Evolutionary conservation across 2,888 invertebrate species (phyloP), one percentile per base, ranked within the genome.

Genomic region (Tipula confusa): DNA sequence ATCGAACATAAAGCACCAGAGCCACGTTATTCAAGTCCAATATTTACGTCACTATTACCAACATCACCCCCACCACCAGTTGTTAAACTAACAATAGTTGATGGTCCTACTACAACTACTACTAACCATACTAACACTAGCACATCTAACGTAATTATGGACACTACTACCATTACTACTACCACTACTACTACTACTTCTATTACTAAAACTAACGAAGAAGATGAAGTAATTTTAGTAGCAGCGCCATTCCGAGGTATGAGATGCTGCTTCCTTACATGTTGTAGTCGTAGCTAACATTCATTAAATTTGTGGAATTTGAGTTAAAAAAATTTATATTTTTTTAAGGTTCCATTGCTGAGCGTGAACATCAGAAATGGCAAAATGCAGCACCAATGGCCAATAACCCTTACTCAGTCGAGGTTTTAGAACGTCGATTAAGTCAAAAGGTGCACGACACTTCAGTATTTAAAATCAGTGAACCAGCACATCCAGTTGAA

Each of bases 351-450:
- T 94, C 94, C 43, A 95, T 97, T 87, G 96, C 97, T 84, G 95
- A 95, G 89, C 92, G 96, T 85, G 97, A 97, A 89, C 95, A 96
- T 86, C 93, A 94, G 87, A 97, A 97, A 89, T 97, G 97, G 97
- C 92, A 95, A 86, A 94, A 95, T 87, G 95, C 95, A 48, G 92
- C 95, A 6, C 95, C 95, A 85, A 93, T 97, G 91, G 93, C 94
- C 81, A 95, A 97, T 88, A 97, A 97, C 89, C 97, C 97, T 0
- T 97, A 97, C 89, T 95, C 96, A 18, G 93, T 94, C 82, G 96
- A 97, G 90, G 96, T 95, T 84, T 93, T 97, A 48, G 93, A 94
- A 87, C 94, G 93, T 86, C 90, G 96, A 86, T 91, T 95, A 84
- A 91, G 91, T 85, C 89, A 91, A 82, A 82, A 36, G 38, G 24